Evolutionary conservation across 2,888 invertebrate genomes (phyloP).

Genomic region (Thyatira batis): DNA sequence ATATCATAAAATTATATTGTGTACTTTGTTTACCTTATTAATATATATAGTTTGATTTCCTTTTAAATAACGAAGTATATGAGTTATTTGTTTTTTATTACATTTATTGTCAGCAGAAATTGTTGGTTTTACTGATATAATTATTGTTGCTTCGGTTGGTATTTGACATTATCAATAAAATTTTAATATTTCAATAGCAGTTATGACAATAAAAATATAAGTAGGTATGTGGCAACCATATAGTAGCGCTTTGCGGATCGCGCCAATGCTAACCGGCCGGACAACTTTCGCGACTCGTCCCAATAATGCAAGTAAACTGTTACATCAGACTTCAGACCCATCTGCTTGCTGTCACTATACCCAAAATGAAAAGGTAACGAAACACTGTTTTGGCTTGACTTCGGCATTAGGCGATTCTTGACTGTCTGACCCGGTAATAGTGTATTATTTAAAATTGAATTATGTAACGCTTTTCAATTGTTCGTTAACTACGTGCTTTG

Average conservation of each 20-base stretch:
- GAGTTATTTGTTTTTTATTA: too few species aligned
- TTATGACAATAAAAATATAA: not conserved
- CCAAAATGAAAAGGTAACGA: slow-evolving; percentile 25
- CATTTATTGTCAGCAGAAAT: too few species aligned
- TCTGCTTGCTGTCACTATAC: slow-evolving; percentile 29
- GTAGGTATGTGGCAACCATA: slow-evolving; percentile 33
- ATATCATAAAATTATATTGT: too few species aligned
- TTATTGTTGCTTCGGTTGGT: too few species aligned
- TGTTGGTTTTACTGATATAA: too few species aligned
- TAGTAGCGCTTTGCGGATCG: slow-evolving; percentile 14
- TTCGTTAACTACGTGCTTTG: slow-evolving; percentile 7
- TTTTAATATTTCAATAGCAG: not conserved
- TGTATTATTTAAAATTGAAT: not conserved
- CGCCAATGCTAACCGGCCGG: slow-evolving; percentile 44
- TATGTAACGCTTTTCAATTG: not conserved
- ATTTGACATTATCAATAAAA: not conserved
- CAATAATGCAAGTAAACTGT: slow-evolving; percentile 63
- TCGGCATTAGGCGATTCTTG: slow-evolving; percentile 1
- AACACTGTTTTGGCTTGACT: slow-evolving; percentile 11
- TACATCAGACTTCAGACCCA: slow-evolving; percentile 52
- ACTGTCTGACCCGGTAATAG: not conserved
- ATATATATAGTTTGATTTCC: too few species aligned
- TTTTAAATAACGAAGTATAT: too few species aligned
- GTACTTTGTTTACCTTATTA: too few species aligned
- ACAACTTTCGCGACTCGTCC: slow-evolving; percentile 75